A percentile compares a stretch with the other conserved stretches of the same genome.
Conservation (phyloP, 30 jellyfish, hydroid and myxozoan genomes). For the Clytia hemisphaerica region DNA sequence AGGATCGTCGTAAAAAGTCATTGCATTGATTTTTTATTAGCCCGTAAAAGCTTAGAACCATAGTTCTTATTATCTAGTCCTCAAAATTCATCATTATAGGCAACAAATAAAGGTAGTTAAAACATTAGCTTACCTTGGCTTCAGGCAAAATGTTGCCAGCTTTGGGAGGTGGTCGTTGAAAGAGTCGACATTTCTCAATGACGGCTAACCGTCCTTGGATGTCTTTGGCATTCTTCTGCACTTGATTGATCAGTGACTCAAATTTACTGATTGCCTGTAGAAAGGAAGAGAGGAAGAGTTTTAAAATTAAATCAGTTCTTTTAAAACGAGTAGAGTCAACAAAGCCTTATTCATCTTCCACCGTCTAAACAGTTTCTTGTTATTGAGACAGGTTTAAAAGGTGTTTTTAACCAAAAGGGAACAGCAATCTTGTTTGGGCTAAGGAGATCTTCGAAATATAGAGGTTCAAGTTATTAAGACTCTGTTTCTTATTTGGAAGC, state of each 20-base stretch:
- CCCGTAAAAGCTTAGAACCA: too few relatives aligned
- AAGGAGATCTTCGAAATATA: too few relatives aligned
- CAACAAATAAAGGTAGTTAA: neutral
- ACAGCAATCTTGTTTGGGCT: too few relatives aligned
- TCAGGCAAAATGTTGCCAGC: slow-evolving; percentile 44
- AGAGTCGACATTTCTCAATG: slow-evolving; percentile 54
- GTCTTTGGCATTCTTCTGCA: slow-evolving; percentile 90
- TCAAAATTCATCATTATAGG: neutral
- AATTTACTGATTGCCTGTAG: slow-evolving; percentile 85
- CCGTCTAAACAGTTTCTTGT: too few relatives aligned
- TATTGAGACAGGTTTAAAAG: too few relatives aligned
- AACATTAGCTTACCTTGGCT: slow-evolving; percentile 56
- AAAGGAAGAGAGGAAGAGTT: neutral
- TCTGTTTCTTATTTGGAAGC: too few relatives aligned
- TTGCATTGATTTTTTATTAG: too few relatives aligned
- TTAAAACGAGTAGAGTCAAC: neutral
- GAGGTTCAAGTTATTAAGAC: too few relatives aligned
- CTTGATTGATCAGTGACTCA: slow-evolving; percentile 86
- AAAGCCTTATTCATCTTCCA: too few relatives aligned
- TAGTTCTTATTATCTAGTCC: too few relatives aligned
- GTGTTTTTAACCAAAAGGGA: too few relatives aligned
- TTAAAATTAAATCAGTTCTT: neutral
- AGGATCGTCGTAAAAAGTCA: too few relatives aligned
- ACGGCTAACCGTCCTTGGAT: slow-evolving; percentile 60
- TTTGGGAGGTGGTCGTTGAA: slow-evolving; percentile 61